phyloP scores from a whole-genome alignment of 2,113 vertebrate genomes.

The zebrafish (Danio rerio) region GRCz12tu NC_133178.1:24123501-24124000 shows the following conservation, averaged over 20 bases:
- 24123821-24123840: conserved; percentile 63
- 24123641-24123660: conserved; percentile 78
- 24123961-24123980: conserved; percentile 53
- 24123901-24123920: conserved; percentile 9
- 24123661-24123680: conserved; percentile 71
- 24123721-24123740: conserved; percentile 89
- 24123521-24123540: conserved; percentile 51
- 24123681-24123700: conserved; percentile 96
- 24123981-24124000: conserved; percentile 72
- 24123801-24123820: conserved; percentile 63
- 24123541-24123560: conserved; percentile 39
- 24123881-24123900: conserved; percentile 6
- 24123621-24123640: conserved; percentile 65
- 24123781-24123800: conserved; percentile 43
- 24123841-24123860: conserved; percentile 71
- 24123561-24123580: conserved; percentile 6
- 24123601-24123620: conserved; percentile 55
- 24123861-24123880: conserved; percentile 61
- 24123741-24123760: conserved; percentile 81
- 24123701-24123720: conserved; percentile 99
- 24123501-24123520: conserved; percentile 56
- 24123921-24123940: conserved; percentile 1
- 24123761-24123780: conserved; percentile 59
- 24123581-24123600: conserved; percentile 43
- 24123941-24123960: conserved; percentile 41